These are phyloP conservation scores for Xestia sexstrigata DNA, from an alignment of 2,888 invertebrate genomes.

Conservation along the genomic window DNA sequence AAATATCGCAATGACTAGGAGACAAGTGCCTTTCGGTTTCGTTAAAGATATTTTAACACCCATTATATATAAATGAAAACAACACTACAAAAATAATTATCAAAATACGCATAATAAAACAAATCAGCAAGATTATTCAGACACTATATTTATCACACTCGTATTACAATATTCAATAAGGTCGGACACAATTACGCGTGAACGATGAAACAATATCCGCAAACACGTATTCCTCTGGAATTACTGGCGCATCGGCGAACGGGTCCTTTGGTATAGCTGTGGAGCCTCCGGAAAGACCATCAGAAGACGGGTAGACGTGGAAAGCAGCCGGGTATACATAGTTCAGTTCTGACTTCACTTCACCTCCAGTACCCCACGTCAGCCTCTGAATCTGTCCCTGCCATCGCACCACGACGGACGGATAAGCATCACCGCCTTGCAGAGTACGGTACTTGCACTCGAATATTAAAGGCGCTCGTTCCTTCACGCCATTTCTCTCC, in stretches of 20 bases:
- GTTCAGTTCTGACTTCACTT: conserved; percentile 40
- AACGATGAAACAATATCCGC: conserved; percentile 44
- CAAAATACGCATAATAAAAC: conserved; percentile 23
- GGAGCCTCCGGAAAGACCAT: conserved; percentile 59
- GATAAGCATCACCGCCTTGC: conserved; percentile 70
- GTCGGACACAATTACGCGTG: conserved; percentile 13
- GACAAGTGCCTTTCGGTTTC: too few species aligned
- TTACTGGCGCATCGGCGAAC: conserved; percentile 56
- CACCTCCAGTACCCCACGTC: conserved; percentile 57
- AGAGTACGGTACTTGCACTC: conserved; percentile 64
- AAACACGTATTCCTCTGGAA: conserved; percentile 57
- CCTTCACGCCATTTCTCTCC: conserved; percentile 60
- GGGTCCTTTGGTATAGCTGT: conserved; percentile 46
- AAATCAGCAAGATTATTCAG: not conserved
- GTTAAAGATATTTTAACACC: too few species aligned
- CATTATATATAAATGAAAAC: not conserved
- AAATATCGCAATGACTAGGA: too few species aligned
- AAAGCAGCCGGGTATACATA: conserved; percentile 53
- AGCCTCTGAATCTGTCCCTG: conserved; percentile 40
- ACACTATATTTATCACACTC: conserved; percentile 12
- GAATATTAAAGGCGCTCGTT: conserved; percentile 66
- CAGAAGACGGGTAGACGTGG: conserved; percentile 57
- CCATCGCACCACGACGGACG: conserved; percentile 76
- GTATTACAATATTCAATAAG: conserved; percentile 23
- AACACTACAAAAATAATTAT: not conserved